These are phyloP conservation scores for Aleiodes alternator DNA, from an alignment of 2,888 invertebrate species.

Conservation along the genomic window DNA sequence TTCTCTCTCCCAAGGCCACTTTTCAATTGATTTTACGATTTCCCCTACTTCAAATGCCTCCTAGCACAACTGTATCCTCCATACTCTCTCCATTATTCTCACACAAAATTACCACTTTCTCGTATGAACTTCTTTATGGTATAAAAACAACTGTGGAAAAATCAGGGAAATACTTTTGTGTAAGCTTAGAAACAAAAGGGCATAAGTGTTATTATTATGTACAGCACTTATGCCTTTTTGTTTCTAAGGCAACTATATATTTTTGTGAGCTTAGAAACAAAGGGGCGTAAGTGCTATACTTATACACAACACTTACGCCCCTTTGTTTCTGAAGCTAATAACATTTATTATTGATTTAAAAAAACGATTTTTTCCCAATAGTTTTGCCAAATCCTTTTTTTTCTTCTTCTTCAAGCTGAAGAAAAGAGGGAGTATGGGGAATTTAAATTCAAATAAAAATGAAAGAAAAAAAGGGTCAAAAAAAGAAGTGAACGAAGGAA, in stretches of 20 bases:
- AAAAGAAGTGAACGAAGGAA: constrained; percentile 25
- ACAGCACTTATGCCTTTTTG: too few relatives aligned
- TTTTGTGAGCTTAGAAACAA: too few relatives aligned
- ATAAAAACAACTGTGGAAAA: too few relatives aligned
- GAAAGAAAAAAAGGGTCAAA: constrained; percentile 1
- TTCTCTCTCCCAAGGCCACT: constrained; percentile 54
- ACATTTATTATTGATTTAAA: too few relatives aligned
- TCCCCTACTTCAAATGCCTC: constrained; percentile 17
- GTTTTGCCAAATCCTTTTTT: not conserved
- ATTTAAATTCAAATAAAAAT: not conserved
- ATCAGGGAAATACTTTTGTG: too few relatives aligned
- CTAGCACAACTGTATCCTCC: not conserved
- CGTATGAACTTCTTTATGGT: not conserved
- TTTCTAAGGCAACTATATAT: too few relatives aligned
- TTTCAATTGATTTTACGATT: constrained; percentile 42
- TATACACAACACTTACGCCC: too few relatives aligned
- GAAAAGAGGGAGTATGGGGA: not conserved
- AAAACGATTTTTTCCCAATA: too few relatives aligned
- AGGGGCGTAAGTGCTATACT: too few relatives aligned
- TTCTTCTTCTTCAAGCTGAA: not conserved
- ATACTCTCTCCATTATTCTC: constrained; percentile 1
- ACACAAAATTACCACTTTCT: constrained; percentile 22
- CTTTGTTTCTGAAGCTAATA: not conserved
- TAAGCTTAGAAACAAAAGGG: too few relatives aligned
- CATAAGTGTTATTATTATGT: too few relatives aligned